Evolutionary conservation across 2,888 invertebrate genomes (phyloP), one percentile per base, ranked within the genome.

Genomic region (Acrobasis consociella): DNA sequence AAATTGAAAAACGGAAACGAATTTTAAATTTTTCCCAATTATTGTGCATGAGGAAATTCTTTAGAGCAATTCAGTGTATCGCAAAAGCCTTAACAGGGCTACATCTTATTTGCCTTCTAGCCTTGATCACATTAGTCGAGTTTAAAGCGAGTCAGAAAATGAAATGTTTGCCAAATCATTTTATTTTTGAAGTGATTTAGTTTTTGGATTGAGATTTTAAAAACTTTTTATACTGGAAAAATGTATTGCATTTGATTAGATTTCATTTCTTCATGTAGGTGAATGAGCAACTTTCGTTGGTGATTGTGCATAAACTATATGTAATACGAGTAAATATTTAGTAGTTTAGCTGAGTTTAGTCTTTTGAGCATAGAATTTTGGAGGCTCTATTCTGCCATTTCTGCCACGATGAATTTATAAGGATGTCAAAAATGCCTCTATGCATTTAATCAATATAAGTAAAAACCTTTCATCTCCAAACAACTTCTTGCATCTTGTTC

Each of bases 31-130:
- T 66, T 75, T 67, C 72, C 67, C 85, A 86, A 89, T 91, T 85
- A 87, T 87, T 86, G 81, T 81, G 85, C 86, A 81, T 86, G 85
- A 82, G 74, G 74, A 77, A 80, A 77, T 84, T 81, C 82, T 86
- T 81, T 76, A 88, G 85, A 75, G 82, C 77, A 79, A 84, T 82
- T 83, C 77, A 77, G 64, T 74, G 74, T 76, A 76, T 77, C 75
- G 72, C 69, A 80, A 79, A 81, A 79, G 71, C 67, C 71, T 81
- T 77, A 70, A 69, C 72, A 72, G 67, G 72, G 69, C 72, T 73
- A 69, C 70, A 74, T 75, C 71, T 73, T 64, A 70, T 73, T 70
- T 64, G 65, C 69, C 67, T 65, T 72, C 71, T 71, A 70, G 42
- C 13, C 10, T 11, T 13, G 46, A n/a, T 46, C 46, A 46, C n/a